These are phyloP conservation scores for Neelides sp. DNA, from an alignment of 1,140 invertebrate genomes.

Conservation along the genomic window DNA sequence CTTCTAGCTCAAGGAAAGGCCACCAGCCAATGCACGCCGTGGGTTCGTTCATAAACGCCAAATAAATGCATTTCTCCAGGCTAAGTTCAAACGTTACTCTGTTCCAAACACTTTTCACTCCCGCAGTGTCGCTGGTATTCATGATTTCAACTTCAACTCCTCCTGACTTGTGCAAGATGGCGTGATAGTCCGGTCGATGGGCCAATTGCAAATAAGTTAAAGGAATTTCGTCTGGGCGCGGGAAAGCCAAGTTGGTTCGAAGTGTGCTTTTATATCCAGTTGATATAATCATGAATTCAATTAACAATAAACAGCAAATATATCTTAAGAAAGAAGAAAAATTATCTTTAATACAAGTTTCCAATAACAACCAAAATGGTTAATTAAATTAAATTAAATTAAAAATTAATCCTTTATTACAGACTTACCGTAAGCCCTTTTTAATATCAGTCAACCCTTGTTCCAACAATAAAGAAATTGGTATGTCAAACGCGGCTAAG, in stretches of 20 bases:
- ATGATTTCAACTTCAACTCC: slow-evolving; percentile 1
- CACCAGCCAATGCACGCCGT: slow-evolving; percentile 5
- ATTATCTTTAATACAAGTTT: no score
- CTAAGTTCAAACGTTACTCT: neutral
- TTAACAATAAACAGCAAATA: no score
- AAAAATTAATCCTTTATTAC: no score
- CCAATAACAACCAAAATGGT: no score
- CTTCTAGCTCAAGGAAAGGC: slow-evolving; percentile 8
- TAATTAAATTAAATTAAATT: no score
- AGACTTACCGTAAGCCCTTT: neutral
- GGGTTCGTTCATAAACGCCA: neutral
- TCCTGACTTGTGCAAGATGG: slow-evolving; percentile 1
- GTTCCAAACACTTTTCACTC: neutral
- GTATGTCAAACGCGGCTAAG: neutral
- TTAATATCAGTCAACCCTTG: slow-evolving; percentile 10
- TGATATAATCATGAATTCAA: no score
- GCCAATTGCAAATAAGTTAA: neutral
- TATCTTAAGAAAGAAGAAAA: no score
- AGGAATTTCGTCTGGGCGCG: slow-evolving; percentile 3
- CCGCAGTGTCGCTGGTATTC: neutral
- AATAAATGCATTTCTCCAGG: neutral
- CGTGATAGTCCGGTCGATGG: neutral
- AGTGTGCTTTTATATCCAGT: slow-evolving; percentile 9
- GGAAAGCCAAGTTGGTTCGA: slow-evolving; percentile 2
- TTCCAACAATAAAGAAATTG: slow-evolving; percentile 2